A percentile compares a stretch with the other conserved stretches of the same genome.
phyloP scores from a whole-genome alignment of 2,888 invertebrate species.

The Rhogogaster chlorosoma region DNA sequence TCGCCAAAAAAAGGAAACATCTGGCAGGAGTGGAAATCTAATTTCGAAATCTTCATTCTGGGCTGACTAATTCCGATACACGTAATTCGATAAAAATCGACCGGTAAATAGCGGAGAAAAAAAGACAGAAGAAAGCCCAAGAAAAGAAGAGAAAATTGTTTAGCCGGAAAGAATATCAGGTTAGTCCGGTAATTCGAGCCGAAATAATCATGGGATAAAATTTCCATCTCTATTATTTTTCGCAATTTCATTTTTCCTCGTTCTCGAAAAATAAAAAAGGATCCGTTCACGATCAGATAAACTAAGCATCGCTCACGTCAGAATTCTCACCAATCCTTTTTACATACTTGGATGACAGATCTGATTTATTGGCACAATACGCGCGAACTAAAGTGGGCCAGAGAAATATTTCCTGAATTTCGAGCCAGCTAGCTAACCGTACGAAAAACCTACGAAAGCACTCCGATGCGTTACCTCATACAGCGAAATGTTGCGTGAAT shows the following conservation, averaged over 20 bases:
- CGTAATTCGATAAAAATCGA: constrained; percentile 40
- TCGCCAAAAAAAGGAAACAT: constrained; percentile 65
- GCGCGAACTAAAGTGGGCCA: background rate
- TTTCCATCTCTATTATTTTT: background rate
- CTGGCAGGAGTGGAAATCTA: constrained; percentile 72
- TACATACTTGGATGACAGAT: constrained; percentile 9
- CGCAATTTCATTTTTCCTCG: background rate
- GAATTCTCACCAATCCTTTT: constrained; percentile 11
- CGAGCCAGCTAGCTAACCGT: background rate
- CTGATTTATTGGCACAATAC: constrained; percentile 17
- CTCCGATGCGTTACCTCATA: constrained; percentile 7
- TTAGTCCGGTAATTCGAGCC: constrained; percentile 31
- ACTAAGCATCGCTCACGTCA: constrained; percentile 1
- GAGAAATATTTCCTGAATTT: constrained; percentile 27
- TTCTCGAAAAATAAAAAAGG: background rate
- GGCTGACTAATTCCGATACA: constrained; percentile 37
- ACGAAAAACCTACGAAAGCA: background rate
- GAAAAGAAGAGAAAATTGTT: constrained; percentile 3
- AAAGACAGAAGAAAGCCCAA: background rate
- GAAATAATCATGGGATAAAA: background rate
- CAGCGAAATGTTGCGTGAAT: constrained; percentile 7
- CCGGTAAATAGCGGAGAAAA: background rate
- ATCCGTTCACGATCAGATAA: background rate
- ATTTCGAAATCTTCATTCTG: constrained; percentile 63
- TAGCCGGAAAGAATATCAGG: constrained; percentile 10